A percentile compares a stretch with the other conserved stretches of the same genome.
Evolutionary conservation across 2,113 vertebrate genomes (phyloP).

Genomic region (Paralichthys olivaceus): DNA sequence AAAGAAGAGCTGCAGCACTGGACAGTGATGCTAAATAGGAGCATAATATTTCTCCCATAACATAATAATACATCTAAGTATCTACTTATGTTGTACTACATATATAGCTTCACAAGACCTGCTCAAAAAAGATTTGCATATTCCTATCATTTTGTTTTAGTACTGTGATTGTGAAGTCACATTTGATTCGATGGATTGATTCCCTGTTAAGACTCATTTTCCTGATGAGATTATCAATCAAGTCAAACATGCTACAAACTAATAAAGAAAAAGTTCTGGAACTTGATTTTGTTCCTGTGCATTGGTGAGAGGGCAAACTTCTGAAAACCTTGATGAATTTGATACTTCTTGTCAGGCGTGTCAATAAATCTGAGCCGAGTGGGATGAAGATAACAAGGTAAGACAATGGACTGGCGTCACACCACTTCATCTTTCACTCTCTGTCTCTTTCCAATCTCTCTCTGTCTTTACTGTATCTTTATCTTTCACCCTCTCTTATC

Average conservation of each 20-base stretch:
- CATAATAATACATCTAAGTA: too few relatives aligned
- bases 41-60: too few relatives aligned
- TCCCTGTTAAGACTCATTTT: conserved; percentile 29
- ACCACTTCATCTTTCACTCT: conserved; percentile 49
- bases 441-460: conserved; percentile 44
- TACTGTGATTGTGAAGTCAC: conserved; percentile 1
- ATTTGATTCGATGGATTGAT: conserved; percentile 49
- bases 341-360: conserved; percentile 41
- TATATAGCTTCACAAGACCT: neutral
- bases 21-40: too few relatives aligned
- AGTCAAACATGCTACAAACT: conserved; percentile 14
- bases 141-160: neutral
- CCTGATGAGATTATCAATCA: conserved; percentile 30
- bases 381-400: conserved; percentile 67
- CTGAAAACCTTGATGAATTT: conserved; percentile 33
- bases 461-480: conserved; percentile 63
- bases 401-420: conserved; percentile 47
- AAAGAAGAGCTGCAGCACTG: too few relatives aligned
- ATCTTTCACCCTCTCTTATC: conserved; percentile 52
- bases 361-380: conserved; percentile 52
- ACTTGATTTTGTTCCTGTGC: conserved; percentile 28
- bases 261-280: neutral
- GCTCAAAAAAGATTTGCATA: neutral
- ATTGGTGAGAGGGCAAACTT: conserved; percentile 18
- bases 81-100: neutral